Base-by-base conservation (phyloP, 2,797 vertebrate genomes). In the Ctenochaetus hawaiiensis region DNA sequence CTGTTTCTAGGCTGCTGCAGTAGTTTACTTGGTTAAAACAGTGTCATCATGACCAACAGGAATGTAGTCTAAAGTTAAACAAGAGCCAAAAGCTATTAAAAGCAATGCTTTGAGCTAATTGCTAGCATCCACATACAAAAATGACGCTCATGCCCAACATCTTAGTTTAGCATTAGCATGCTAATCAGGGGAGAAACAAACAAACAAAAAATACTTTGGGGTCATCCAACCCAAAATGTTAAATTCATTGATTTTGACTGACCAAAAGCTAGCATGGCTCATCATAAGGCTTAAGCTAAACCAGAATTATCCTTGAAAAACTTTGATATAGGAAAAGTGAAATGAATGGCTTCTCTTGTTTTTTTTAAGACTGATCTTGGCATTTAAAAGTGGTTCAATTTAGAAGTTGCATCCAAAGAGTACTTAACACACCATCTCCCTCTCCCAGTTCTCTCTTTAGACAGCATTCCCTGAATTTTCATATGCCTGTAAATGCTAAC, bases 401-500 rank as follows among this genome's bases (percentile, higher is more conserved):
- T 64, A 47, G 37, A 48, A 23, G 41, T 64, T 48, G 26, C 48
- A 57, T 58, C 58, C 66, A 65, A 54, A 58, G n/a, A 45, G 14
- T 8, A 63, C 17, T 59, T 16, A 54, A 65, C 8, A 22, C 39
- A 56, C 7, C 22, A 2, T 23, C 34, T n/a, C 62, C 17, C 37
- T 74, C 61, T 60, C 22, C 47, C 20, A 52, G 10, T 8, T 47
- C 14, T 45, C 17, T 41, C 37, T 81, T 17, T 8, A 51, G 7
- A 64, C 6, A 8, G 70, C 44, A 59, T 70, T 83, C 51, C 67
- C 84, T 83, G 69, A 81, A 78, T 57, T 65, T 44, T 75, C 16
- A 41, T 34, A 60, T 30, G 16, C 41, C 77, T 11, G 56, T 62
- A 75, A 75, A 75, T 82, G 67, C 63, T 74, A 59, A 53, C 39